Percentiles rank a stretch among this genome's conserved stretches.
These are phyloP conservation scores for Labeo catla DNA, from an alignment of 2,113 vertebrate species.

Conservation along the genomic window DNA sequence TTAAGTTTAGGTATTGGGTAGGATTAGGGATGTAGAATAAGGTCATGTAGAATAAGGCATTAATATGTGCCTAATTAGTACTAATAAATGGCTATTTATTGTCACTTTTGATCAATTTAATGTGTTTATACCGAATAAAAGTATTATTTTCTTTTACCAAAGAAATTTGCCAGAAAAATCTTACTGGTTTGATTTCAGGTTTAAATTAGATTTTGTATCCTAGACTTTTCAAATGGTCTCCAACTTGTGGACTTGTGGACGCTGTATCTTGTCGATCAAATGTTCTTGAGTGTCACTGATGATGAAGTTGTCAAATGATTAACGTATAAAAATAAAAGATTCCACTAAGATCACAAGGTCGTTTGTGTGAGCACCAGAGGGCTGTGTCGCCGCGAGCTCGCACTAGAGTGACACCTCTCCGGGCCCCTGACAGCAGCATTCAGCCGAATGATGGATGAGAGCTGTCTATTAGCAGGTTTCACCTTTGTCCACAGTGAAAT, in stretches of 20 bases:
- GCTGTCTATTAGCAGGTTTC: conserved; percentile 81
- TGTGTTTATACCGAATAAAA: too few species aligned
- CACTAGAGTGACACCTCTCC: conserved; percentile 74
- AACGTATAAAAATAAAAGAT: conserved; percentile 15
- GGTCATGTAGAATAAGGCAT: too few species aligned
- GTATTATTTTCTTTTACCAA: too few species aligned
- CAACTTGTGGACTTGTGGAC: background rate
- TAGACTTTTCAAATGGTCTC: background rate
- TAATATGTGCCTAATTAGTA: too few species aligned
- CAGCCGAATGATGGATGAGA: conserved; percentile 81
- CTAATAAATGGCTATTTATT: background rate
- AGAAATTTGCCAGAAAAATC: too few species aligned
- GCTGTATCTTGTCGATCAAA: conserved; percentile 5
- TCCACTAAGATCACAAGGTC: conserved; percentile 48
- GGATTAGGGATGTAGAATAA: too few species aligned
- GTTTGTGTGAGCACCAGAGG: conserved; percentile 62
- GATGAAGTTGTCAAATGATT: conserved; percentile 33
- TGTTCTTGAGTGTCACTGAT: conserved; percentile 10
- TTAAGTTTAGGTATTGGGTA: too few species aligned
- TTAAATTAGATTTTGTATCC: background rate
- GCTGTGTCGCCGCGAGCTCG: conserved; percentile 68
- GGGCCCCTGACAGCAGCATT: conserved; percentile 75
- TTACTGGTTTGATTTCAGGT: background rate
- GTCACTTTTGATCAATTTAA: background rate
- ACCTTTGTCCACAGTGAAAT: conserved; percentile 79